These are phyloP conservation scores for Poeciliopsis presidionis DNA, from an alignment of 2,797 vertebrate genomes.

Conservation along the genomic window DNA sequence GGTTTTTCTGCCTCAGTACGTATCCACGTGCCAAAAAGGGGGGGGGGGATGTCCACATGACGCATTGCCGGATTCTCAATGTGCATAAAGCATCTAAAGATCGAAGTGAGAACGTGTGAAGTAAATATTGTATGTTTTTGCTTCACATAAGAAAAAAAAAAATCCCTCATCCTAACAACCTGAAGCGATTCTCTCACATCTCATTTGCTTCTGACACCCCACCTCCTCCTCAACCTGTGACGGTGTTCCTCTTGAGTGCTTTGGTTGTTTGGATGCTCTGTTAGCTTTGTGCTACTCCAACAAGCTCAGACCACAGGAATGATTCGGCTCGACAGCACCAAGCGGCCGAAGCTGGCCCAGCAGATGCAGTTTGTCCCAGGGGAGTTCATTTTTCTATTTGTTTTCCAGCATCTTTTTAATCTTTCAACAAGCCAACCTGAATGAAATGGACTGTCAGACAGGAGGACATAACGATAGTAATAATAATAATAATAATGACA, in stretches of 20 bases:
- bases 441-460: constrained; percentile 68
- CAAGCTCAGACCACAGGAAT: constrained; percentile 44
- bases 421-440: constrained; percentile 68
- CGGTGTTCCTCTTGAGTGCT: constrained; percentile 18
- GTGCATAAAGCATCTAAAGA: constrained; percentile 42
- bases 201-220: constrained; percentile 37
- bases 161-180: constrained; percentile 55
- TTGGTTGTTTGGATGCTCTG: constrained; percentile 35
- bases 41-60: constrained; percentile 36
- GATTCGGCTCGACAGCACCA: constrained; percentile 48
- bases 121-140: constrained; percentile 44
- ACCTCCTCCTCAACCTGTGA: constrained; percentile 16
- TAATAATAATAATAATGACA: constrained; percentile 56
- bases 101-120: constrained; percentile 35
- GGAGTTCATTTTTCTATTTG: constrained; percentile 71
- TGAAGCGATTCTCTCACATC: constrained; percentile 50
- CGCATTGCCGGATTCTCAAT: constrained; percentile 18
- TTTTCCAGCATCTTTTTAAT: constrained; percentile 73
- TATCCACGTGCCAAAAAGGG: constrained; percentile 19
- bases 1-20: constrained; percentile 34
- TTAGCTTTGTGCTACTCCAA: constrained; percentile 36
- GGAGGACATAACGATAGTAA: constrained; percentile 63
- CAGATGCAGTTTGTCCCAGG: constrained; percentile 31
- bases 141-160: constrained; percentile 24
- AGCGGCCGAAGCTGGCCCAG: constrained; percentile 33